phyloP scores from a whole-genome alignment of 2,113 vertebrate genomes.

The Columbina picui region DNA sequence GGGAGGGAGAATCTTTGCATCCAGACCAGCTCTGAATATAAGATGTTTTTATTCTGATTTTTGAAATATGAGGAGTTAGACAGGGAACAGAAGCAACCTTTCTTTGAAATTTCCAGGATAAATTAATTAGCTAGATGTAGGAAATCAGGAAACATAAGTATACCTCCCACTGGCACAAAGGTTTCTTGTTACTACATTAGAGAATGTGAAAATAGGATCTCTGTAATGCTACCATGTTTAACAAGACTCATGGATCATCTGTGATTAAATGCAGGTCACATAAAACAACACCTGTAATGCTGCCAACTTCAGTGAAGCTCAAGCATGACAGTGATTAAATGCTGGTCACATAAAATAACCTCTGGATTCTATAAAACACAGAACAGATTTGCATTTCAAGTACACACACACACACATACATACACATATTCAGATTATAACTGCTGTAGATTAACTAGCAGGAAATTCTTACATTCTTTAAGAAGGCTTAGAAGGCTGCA shows the following conservation, averaged over 20 bases:
- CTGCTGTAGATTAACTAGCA: background rate
- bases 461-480: background rate
- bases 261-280: slow-evolving; percentile 38
- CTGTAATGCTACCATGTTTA: background rate
- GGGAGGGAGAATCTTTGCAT: background rate
- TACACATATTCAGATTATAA: background rate
- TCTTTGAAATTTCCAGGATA: background rate
- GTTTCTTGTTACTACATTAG: background rate
- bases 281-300: background rate
- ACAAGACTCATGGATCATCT: background rate
- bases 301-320: background rate
- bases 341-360: slow-evolving; percentile 10
- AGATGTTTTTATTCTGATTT: background rate
- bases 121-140: background rate
- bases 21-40: background rate
- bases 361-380: background rate
- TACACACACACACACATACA: background rate
- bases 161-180: background rate
- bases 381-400: background rate
- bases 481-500: background rate
- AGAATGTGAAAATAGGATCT: background rate
- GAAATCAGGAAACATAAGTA: background rate
- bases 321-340: background rate
- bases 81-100: background rate
- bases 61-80: background rate